Evolutionary conservation across 2,888 invertebrate species (phyloP).

Genomic region (Andrena camellia): DNA sequence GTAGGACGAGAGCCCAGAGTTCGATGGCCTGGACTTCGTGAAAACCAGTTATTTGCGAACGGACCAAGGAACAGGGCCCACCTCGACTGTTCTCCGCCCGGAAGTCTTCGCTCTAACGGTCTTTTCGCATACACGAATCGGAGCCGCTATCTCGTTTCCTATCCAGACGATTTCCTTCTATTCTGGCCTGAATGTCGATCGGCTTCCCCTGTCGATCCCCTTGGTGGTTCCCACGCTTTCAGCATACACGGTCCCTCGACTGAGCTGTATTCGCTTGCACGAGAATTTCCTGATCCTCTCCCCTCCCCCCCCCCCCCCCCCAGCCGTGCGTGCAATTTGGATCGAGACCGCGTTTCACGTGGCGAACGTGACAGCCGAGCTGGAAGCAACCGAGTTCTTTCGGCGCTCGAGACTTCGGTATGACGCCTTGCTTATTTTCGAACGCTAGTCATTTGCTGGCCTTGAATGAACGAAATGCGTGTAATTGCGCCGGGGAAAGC

Average conservation of each 20-base stretch:
- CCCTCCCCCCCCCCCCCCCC: not conserved
- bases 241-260: not conserved
- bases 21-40: slow-evolving; percentile 73
- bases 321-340: not conserved
- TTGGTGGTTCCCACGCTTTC: slow-evolving; percentile 35
- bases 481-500: not conserved
- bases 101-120: slow-evolving; percentile 68
- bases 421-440: slow-evolving; percentile 15
- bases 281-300: slow-evolving; percentile 1
- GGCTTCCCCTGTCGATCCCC: slow-evolving; percentile 20
- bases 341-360: not conserved
- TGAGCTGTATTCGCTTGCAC: not conserved
- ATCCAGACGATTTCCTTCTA: slow-evolving; percentile 49
- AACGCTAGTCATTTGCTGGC: slow-evolving; percentile 6
- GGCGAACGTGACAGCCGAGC: not conserved
- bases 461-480: not conserved
- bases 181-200: slow-evolving; percentile 28
- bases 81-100: slow-evolving; percentile 57
- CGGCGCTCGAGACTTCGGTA: not conserved
- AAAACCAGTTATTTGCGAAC: slow-evolving; percentile 76
- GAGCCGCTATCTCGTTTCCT: slow-evolving; percentile 34
- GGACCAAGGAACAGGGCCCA: slow-evolving; percentile 49
- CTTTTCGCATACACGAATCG: slow-evolving; percentile 56
- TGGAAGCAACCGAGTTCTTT: not conserved
- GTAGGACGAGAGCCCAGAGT: slow-evolving; percentile 64